phyloP scores from a whole-genome alignment of 2,797 vertebrate genomes.

The Mormyrops attenuatus region DNA sequence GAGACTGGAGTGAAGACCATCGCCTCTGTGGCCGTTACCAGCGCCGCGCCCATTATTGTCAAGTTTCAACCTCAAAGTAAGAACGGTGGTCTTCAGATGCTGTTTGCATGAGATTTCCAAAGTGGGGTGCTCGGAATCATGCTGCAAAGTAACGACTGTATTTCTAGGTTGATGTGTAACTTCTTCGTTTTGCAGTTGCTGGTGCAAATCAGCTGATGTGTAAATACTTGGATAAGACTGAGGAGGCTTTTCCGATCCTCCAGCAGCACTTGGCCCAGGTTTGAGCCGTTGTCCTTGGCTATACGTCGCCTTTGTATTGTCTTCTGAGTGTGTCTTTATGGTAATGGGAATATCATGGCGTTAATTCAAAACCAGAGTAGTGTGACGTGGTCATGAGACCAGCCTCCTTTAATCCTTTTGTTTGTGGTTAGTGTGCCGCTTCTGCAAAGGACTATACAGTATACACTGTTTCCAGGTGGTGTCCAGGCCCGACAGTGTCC shows the following conservation, averaged over 20 bases:
- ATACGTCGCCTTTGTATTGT: neutral
- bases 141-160: neutral
- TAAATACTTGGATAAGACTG: slow-evolving; percentile 82
- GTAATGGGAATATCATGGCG: neutral
- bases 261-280: slow-evolving; percentile 78
- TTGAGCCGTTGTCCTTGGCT: slow-evolving; percentile 7
- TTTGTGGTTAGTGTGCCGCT: neutral
- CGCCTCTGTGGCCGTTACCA: slow-evolving; percentile 50
- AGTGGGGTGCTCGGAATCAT: neutral
- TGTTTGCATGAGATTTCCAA: neutral
- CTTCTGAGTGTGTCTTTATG: neutral
- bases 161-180: neutral
- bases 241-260: slow-evolving; percentile 74
- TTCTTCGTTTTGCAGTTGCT: slow-evolving; percentile 61
- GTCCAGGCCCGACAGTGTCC: slow-evolving; percentile 61
- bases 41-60: slow-evolving; percentile 63
- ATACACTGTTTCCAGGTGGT: slow-evolving; percentile 58
- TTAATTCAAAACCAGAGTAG: neutral
- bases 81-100: slow-evolving; percentile 31
- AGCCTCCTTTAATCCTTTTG: neutral
- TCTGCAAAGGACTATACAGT: neutral
- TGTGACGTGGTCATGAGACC: neutral
- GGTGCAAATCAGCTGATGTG: slow-evolving; percentile 79
- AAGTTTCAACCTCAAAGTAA: slow-evolving; percentile 78
- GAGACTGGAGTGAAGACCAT: slow-evolving; percentile 64